Evolutionary conservation across 1,140 invertebrate species (phyloP), one percentile per base, ranked within the genome.

Genomic region (Drosophila ironensis): DNA sequence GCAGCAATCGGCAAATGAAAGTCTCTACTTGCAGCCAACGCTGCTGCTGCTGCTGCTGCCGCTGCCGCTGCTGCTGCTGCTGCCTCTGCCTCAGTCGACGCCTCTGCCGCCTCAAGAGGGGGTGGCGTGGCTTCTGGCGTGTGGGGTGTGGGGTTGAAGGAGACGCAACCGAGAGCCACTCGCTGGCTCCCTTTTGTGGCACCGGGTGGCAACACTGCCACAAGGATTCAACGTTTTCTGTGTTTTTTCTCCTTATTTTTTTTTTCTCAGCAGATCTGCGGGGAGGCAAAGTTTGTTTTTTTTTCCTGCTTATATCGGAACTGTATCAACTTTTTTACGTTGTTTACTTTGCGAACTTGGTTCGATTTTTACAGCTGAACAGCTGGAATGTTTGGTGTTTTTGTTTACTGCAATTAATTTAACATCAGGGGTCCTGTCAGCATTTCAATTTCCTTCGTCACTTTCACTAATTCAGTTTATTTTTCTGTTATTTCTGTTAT

Each of bases 141-240:
- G n/a, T n/a, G n/a, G n/a, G n/a, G n/a, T n/a, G n/a, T n/a, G n/a
- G n/a, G n/a, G n/a, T n/a, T n/a, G n/a, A 35, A 16, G 6, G 30
- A 28, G 12, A 51, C 35, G 37, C 59, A 27, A 66, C 27, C 38
- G 54, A 30, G 20, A 28, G 41, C 28, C 72, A 51, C 73, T 77
- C 73, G 73, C 48, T 76, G 46, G 19, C 22, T 27, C 47, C 40
- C 42, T 16, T 16, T 35, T 37, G 14, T 48, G 7, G 16, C 38
- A 30, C 44, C 30, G 48, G 56, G 59, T 76, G 73, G 73, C 73
- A 76, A 76, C 73, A 38, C 73, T 59, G 41, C 37, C n/a, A 41
- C 17, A 22, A 14, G 11, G 24, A 22, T 37, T 28, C 42, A n/a
- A n/a, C n/a, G n/a, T n/a, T n/a, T n/a, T n/a, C n/a, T n/a, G n/a